Conservation (phyloP, 2,888 invertebrate genomes). For the Hybos culiciformis region DNA sequence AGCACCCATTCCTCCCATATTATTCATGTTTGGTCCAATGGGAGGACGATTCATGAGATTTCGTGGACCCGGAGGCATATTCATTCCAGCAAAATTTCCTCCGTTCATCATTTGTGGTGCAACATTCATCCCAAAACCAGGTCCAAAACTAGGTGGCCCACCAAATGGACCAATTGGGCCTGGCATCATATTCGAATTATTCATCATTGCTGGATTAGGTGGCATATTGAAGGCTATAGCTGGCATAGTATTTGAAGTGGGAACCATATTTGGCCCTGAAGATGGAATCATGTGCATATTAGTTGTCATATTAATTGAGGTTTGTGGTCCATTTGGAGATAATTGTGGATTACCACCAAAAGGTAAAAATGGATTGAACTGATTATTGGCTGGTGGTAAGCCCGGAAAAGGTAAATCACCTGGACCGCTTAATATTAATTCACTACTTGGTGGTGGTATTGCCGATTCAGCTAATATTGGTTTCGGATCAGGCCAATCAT, state of each 20-base stretch:
- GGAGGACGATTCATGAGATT: constrained; percentile 10
- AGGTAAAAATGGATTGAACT: constrained; percentile 31
- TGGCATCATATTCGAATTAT: too few species aligned
- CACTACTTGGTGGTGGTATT: constrained; percentile 43
- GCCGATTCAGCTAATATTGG: too few species aligned
- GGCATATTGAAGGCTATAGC: too few species aligned
- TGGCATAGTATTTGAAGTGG: too few species aligned
- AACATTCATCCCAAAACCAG: constrained; percentile 15
- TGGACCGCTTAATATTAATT: too few species aligned
- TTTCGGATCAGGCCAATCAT: constrained; percentile 77
- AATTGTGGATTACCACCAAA: constrained; percentile 16
- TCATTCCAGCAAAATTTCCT: not conserved
- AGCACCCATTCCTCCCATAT: constrained; percentile 5
- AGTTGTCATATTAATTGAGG: too few species aligned
- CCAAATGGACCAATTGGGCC: not conserved
- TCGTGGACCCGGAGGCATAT: too few species aligned
- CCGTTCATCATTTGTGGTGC: not conserved
- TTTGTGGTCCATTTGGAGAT: not conserved
- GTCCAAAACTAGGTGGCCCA: constrained; percentile 20
- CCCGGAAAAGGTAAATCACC: too few species aligned
- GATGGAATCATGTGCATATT: too few species aligned
- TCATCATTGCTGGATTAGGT: too few species aligned
- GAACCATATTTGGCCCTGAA: too few species aligned
- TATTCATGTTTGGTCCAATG: constrained; percentile 13
- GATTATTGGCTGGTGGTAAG: constrained; percentile 15